Conservation (phyloP, 2,797 vertebrate species). For the Eleutherodactylus coqui region DNA sequence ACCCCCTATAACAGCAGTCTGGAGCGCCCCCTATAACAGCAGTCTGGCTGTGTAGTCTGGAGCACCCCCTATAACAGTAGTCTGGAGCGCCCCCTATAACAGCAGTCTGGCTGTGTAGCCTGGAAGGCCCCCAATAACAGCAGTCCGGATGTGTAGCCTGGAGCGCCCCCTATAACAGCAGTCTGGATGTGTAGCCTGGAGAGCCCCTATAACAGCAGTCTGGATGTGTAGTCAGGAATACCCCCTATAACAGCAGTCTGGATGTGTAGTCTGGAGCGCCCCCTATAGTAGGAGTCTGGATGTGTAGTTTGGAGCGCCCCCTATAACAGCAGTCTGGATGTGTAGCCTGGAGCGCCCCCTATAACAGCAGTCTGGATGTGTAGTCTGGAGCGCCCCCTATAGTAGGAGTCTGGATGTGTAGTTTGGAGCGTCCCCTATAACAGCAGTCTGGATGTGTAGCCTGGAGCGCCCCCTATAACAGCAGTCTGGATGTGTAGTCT, state of each 20-base stretch:
- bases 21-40: not conserved
- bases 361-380: not conserved
- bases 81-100: not conserved
- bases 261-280: not conserved
- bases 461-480: not conserved
- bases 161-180: not conserved
- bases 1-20: not conserved
- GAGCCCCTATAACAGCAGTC: not conserved
- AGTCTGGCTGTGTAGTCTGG: not conserved
- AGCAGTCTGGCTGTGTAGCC: not conserved
- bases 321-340: not conserved
- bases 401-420: not conserved
- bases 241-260: not conserved
- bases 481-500: not conserved
- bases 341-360: not conserved
- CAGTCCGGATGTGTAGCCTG: not conserved
- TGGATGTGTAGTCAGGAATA: not conserved
- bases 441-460: not conserved
- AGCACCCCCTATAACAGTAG: not conserved
- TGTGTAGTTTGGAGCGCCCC: not conserved
- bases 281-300: not conserved
- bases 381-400: not conserved
- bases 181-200: not conserved
- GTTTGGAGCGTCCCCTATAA: not conserved
- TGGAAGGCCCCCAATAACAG: not conserved